Evolutionary conservation across 2,113 vertebrate species (phyloP), one percentile per base, ranked within the genome.

Genomic region (Prinia subflava): DNA sequence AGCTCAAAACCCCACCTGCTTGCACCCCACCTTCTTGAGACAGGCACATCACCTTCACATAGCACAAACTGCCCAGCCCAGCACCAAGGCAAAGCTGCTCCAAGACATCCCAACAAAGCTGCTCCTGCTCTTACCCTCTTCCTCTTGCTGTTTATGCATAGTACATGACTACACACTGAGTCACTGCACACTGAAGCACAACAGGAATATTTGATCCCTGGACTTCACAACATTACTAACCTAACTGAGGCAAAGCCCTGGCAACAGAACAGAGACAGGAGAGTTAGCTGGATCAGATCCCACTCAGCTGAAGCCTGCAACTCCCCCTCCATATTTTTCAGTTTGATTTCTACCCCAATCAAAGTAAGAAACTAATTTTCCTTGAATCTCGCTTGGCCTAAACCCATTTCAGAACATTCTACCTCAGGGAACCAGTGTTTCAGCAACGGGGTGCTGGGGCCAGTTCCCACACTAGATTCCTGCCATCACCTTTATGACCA

Each of bases 321-420:
- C 64, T 95, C 91, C 82, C 86, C 65, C 49, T 92, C 73, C 68
- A 5, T 64, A 83, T 70, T 92, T 94, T 95, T 96, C 59, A 80
- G 46, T 82, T 94, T 82, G 78, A 88, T 87, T 94, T 95, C 57
- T 89, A 71, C 50, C 78, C 86, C 47, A 74, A 6, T 83, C 83
- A 70, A 95, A 96, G 79, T 15, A 86, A 83, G 71, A 74, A 97
- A 83, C 92, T 90, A 90, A 93, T 96, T 96, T 96, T 92, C 92
- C 92, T 90, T 94, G 90, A 96, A 91, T 91, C 90, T 81, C 35
- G 0, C 63, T 90, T 70, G 84, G 82, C 55, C 90, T 67, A 86
- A 94, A 77, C 73, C 76, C 83, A 92, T 97, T 95, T 90, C 85
- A 89, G 86, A 95, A 97, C 91, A 97, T 96, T 89, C 76, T 42